These are phyloP conservation scores for Columba guinea DNA, from an alignment of 2,797 vertebrate genomes.

Conservation along the genomic window DNA sequence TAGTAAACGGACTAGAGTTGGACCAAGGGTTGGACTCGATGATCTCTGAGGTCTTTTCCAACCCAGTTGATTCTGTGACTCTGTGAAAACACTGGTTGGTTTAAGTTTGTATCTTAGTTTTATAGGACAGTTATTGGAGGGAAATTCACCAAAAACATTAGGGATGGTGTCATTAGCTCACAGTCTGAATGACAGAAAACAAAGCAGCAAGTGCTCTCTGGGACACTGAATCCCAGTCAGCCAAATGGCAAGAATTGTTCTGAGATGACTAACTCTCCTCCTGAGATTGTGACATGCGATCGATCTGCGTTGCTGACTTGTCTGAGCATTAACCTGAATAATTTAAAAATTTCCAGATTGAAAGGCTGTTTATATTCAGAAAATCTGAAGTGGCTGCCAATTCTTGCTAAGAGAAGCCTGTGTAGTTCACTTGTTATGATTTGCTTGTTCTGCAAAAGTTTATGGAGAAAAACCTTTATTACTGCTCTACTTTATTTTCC, in stretches of 20 bases:
- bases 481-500: background rate
- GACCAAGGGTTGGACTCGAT: no score
- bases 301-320: background rate
- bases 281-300: background rate
- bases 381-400: background rate
- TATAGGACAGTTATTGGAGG: background rate
- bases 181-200: background rate
- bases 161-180: background rate
- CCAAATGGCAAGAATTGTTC: background rate
- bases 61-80: no score
- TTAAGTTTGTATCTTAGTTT: background rate
- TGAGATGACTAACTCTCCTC: background rate
- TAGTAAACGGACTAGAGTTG: no score
- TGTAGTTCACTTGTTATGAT: background rate
- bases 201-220: background rate
- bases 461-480: background rate
- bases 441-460: conserved; percentile 32
- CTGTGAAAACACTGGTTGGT: background rate
- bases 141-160: background rate
- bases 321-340: conserved; percentile 6
- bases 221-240: background rate
- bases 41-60: no score
- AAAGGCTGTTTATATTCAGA: background rate
- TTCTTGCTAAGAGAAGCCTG: background rate
- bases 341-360: background rate